phyloP scores from a whole-genome alignment of 2,113 vertebrate genomes.

The Enhydra lutris region DNA sequence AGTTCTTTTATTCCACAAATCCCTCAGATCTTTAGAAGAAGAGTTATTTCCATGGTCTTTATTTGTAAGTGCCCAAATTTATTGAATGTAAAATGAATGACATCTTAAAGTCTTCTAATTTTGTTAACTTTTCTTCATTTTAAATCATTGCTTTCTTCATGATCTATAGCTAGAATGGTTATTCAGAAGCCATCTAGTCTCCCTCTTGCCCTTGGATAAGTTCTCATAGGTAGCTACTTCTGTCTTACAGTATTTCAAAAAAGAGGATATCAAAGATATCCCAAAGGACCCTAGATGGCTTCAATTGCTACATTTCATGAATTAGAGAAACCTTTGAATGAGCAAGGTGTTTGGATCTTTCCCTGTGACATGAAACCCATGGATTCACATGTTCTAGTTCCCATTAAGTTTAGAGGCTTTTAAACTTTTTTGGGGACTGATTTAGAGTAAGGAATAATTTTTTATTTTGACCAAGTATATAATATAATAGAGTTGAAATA shows the following conservation, averaged over 20 bases:
- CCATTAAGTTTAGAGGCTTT: constrained; percentile 4
- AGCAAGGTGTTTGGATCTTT: not conserved
- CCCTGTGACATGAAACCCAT: not conserved
- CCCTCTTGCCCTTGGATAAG: not conserved
- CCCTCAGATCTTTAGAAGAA: not conserved
- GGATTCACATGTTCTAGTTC: not conserved
- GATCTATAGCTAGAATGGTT: not conserved
- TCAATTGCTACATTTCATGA: not conserved
- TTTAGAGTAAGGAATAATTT: not conserved
- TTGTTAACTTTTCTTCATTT: constrained; percentile 41
- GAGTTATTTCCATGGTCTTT: constrained; percentile 16
- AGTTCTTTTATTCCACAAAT: not conserved
- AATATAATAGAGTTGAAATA: constrained; percentile 5
- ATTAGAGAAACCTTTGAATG: not conserved
- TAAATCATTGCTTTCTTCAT: constrained; percentile 30
- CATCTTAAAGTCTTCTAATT: constrained; percentile 1
- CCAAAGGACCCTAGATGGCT: not conserved
- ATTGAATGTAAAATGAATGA: constrained; percentile 1
- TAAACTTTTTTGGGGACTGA: not conserved
- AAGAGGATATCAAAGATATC: not conserved
- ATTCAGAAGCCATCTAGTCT: not conserved
- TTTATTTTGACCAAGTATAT: not conserved
- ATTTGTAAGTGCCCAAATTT: constrained; percentile 37
- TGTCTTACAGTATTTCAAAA: not conserved
- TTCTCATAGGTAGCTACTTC: not conserved